Evolutionary conservation across 1,140 invertebrate genomes (phyloP).

Genomic region (Sarcophaga bullata): DNA sequence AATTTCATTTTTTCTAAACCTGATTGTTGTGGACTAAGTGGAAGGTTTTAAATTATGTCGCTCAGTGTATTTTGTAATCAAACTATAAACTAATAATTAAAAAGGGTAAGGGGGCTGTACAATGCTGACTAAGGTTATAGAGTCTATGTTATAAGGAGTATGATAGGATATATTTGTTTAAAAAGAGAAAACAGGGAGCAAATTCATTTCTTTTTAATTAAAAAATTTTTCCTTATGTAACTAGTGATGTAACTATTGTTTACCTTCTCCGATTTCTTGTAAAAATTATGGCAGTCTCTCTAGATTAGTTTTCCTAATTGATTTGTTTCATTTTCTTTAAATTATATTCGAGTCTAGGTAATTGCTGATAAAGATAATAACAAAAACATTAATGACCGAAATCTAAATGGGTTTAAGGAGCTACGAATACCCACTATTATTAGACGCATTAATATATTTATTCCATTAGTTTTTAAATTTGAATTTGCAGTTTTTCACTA

Average conservation of each 20-base stretch:
- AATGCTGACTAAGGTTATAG: background rate
- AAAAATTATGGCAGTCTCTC: slow-evolving; percentile 23
- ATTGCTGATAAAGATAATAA: background rate
- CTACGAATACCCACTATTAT: too few species aligned
- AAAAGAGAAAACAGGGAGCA: background rate
- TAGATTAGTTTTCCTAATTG: background rate
- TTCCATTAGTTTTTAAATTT: too few species aligned
- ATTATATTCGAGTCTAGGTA: background rate
- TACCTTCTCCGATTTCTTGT: background rate
- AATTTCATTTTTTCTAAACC: background rate
- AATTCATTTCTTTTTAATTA: background rate
- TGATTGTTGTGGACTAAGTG: slow-evolving; percentile 12
- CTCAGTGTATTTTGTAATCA: background rate
- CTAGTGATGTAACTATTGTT: too few species aligned
- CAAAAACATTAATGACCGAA: too few species aligned
- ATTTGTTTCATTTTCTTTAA: background rate
- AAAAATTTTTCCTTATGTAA: background rate
- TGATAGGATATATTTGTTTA: background rate
- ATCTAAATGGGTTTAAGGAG: too few species aligned
- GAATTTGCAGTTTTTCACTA: too few species aligned
- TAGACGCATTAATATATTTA: too few species aligned
- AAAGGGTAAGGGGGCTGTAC: background rate
- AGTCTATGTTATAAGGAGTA: background rate
- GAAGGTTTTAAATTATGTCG: background rate
- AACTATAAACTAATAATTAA: background rate